These are phyloP conservation scores for Perizoma affinitatum DNA, from an alignment of 2,888 invertebrate species.

Conservation along the genomic window DNA sequence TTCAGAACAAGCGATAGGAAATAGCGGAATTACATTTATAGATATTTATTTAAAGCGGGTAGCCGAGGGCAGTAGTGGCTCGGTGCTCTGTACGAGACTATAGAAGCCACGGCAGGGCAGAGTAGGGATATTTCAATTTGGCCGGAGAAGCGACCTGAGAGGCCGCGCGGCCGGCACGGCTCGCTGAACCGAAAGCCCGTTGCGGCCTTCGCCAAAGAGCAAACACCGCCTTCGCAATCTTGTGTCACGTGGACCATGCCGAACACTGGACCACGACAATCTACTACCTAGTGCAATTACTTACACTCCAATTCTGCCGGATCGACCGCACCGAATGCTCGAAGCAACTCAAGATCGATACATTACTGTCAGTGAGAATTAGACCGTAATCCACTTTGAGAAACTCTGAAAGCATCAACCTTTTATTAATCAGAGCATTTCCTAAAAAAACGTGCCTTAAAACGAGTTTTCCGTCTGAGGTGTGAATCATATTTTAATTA, in stretches of 20 bases:
- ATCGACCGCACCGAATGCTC: conserved; percentile 22
- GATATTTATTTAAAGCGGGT: conserved; percentile 48
- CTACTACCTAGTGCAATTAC: conserved; percentile 69
- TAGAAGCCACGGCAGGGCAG: conserved; percentile 37
- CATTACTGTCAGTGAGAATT: conserved; percentile 33
- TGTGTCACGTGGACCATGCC: conserved; percentile 80
- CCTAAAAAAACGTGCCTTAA: conserved; percentile 7
- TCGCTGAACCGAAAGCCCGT: conserved; percentile 81
- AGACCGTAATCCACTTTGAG: conserved; percentile 15
- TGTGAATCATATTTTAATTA: conserved; percentile 47
- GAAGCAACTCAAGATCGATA: conserved; percentile 34
- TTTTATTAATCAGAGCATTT: conserved; percentile 8
- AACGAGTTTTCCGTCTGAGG: no score
- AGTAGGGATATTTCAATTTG: conserved; percentile 82
- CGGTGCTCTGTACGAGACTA: conserved; percentile 28
- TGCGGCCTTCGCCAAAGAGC: conserved; percentile 81
- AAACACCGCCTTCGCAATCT: conserved; percentile 83
- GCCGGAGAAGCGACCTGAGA: conserved; percentile 80
- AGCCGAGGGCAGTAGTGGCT: conserved; percentile 31
- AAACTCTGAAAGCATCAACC: conserved; percentile 6
- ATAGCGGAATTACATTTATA: conserved; percentile 40
- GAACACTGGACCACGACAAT: conserved; percentile 77
- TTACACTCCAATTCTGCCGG: conserved; percentile 51
- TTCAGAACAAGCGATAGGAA: conserved; percentile 23
- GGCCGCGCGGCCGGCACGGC: conserved; percentile 76